These are phyloP conservation scores for Zaprionus ghesquierei DNA, from an alignment of 1,140 invertebrate species.

Conservation along the genomic window DNA sequence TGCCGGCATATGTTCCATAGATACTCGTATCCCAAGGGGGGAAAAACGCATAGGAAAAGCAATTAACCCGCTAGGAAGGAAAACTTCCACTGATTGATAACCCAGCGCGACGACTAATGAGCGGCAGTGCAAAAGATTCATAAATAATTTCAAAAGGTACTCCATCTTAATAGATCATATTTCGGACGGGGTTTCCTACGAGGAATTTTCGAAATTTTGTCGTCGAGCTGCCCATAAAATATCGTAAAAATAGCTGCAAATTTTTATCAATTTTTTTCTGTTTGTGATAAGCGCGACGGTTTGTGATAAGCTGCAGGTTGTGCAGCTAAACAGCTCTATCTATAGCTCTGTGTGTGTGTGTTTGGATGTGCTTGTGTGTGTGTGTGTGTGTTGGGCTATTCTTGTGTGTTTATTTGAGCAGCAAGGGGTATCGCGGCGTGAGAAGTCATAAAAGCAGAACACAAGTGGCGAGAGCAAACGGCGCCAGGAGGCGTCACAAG, in stretches of 20 bases:
- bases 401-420: conserved; percentile 1
- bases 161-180: not conserved
- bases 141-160: not conserved
- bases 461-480: conserved; percentile 51
- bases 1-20: conserved; percentile 25
- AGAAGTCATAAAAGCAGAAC: conserved; percentile 32
- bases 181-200: not conserved
- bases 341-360: not conserved
- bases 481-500: conserved; percentile 70
- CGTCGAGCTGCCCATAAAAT: not conserved
- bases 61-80: conserved; percentile 57
- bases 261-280: conserved; percentile 30
- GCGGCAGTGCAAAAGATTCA: not conserved
- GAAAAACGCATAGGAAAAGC: conserved; percentile 38
- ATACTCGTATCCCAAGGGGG: conserved; percentile 2
- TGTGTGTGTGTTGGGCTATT: not conserved
- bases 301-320: conserved; percentile 22
- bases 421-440: conserved; percentile 9
- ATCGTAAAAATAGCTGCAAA: conserved; percentile 24
- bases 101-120: conserved; percentile 49
- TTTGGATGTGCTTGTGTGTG: not conserved
- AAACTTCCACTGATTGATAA: conserved; percentile 60
- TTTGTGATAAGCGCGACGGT: conserved; percentile 29
- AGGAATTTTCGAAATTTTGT: not conserved
- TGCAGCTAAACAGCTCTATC: conserved; percentile 12